Conservation (phyloP, 2,113 vertebrate genomes). For the Dinomys branickii region DNA sequence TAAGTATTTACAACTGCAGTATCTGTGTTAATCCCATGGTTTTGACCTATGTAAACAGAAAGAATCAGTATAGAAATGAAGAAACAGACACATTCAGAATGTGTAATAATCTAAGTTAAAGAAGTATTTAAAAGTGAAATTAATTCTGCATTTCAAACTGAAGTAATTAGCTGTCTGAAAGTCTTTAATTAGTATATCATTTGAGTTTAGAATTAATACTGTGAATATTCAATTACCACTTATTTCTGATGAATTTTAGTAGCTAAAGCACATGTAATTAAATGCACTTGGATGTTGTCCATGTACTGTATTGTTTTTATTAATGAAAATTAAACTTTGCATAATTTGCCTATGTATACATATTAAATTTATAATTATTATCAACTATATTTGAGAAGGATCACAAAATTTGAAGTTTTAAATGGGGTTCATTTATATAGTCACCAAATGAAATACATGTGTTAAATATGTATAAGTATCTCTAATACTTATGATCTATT, state of each 20-base stretch:
- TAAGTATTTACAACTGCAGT: not conserved
- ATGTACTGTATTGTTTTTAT: constrained; percentile 57
- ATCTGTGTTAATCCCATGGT: not conserved
- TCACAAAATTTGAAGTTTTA: constrained; percentile 44
- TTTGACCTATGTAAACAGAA: not conserved
- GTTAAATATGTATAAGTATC: constrained; percentile 41
- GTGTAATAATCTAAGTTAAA: constrained; percentile 42
- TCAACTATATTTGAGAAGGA: constrained; percentile 58
- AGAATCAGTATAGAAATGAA: not conserved
- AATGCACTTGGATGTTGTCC: constrained; percentile 48
- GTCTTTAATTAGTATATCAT: constrained; percentile 69
- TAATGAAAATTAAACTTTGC: constrained; percentile 69
- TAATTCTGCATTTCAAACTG: constrained; percentile 51
- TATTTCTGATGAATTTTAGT: constrained; percentile 59
- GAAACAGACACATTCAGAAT: constrained; percentile 41
- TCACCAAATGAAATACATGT: constrained; percentile 15
- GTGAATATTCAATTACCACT: constrained; percentile 66
- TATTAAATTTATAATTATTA: constrained; percentile 66
- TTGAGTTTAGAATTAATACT: constrained; percentile 71
- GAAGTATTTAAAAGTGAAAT: constrained; percentile 43
- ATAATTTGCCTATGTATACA: constrained; percentile 59
- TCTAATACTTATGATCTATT: constrained; percentile 5
- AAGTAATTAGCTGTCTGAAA: constrained; percentile 71
- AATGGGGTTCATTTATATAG: constrained; percentile 40
- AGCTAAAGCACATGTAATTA: constrained; percentile 54